phyloP scores from a whole-genome alignment of 2,113 vertebrate genomes.

The Fregetta grallaria region DNA sequence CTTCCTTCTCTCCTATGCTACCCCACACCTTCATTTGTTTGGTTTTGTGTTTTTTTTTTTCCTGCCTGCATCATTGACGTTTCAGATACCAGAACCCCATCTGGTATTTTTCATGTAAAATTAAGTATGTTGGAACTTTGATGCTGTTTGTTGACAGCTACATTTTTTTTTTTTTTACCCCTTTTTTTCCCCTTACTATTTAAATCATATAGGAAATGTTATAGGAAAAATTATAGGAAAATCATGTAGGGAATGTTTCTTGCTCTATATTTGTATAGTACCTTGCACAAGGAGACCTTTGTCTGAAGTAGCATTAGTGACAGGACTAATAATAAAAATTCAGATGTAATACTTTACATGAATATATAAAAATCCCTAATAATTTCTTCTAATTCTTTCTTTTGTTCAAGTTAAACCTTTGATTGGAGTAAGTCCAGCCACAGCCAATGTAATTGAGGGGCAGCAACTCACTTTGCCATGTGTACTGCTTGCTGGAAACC shows the following conservation, averaged over 20 bases:
- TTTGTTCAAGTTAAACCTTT: constrained; percentile 80
- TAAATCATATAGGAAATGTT: not conserved
- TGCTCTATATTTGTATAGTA: not conserved
- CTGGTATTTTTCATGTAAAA: not conserved
- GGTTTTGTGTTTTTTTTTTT: not conserved
- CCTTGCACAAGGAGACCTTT: not conserved
- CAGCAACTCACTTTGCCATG: constrained; percentile 92
- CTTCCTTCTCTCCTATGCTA: not conserved
- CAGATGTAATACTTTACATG: not conserved
- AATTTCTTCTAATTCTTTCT: not conserved
- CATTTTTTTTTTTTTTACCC: not conserved
- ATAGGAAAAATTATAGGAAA: too few relatives aligned
- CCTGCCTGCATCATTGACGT: not conserved
- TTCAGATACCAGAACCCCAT: not conserved
- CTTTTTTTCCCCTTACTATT: not conserved
- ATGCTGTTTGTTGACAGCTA: not conserved
- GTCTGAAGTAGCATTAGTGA: not conserved
- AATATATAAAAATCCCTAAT: not conserved
- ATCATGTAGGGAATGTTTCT: not conserved
- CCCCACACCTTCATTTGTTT: not conserved
- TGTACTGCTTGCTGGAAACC: constrained; percentile 90
- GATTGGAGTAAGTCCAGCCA: constrained; percentile 85
- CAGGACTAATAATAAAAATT: not conserved
- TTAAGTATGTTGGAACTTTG: not conserved
- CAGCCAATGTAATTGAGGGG: constrained; percentile 86